Base-by-base conservation (phyloP, 1,140 invertebrate species). In the Papilio glaucus region DNA sequence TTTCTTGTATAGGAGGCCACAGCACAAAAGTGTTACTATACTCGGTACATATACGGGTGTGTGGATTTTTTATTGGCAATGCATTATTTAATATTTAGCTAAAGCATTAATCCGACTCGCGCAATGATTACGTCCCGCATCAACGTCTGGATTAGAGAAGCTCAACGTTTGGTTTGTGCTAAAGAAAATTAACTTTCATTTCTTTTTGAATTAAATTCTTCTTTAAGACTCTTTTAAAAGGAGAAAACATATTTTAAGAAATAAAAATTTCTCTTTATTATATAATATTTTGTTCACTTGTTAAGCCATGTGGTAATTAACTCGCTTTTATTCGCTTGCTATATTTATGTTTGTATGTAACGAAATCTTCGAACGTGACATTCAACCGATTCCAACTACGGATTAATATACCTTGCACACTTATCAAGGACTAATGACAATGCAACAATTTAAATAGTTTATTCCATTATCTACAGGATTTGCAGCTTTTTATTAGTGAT, bases 81-180 rank as follows among this genome's bases (percentile, higher is more conserved):
- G 60, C 37, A 49, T 69, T 69, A 45, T 69, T 69, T 69, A 12
- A 69, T 53, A 69, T 69, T 69, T 49, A 49, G 67, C 41, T 26
- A 26, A 69, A 42, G 42, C 42, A 6, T 53, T 69, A 49, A 69
- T 49, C 41, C 24, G 67, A 69, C 67, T 69, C n/a, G 67, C 13
- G 67, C 45, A 53, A 69, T 29, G 67, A 69, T 69, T 69, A 69
- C 67, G 67, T 53, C 29, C 33, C 67, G 26, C 42, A 53, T 69
- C 42, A 69, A 69, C 24, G 67, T 49, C 26, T 53, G 41, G 67
- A 49, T 69, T 24, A 69, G 45, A 69, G 24, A 15, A 33, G 67
- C 67, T 69, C 15, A 69, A 18, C n/a, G 12, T 26, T 18, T 9
- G 21, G 38, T 41, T 21, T 67, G 13, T 12, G 49, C 9, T 13